These are phyloP conservation scores for Limanda limanda DNA, from an alignment of 2,113 vertebrate genomes.

Conservation along the genomic window DNA sequence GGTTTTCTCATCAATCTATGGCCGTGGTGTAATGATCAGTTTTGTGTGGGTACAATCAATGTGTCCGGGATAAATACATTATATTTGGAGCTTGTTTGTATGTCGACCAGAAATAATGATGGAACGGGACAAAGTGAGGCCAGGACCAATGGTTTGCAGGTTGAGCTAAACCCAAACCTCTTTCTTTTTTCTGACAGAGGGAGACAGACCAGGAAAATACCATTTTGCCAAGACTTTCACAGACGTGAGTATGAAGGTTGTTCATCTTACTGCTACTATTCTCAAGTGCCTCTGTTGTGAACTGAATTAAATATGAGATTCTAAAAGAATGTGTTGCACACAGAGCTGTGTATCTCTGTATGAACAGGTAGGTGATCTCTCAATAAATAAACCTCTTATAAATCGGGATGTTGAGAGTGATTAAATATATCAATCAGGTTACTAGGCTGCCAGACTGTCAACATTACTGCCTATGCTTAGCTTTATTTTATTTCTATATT, in stretches of 20 bases:
- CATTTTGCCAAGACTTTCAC: neutral
- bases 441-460: no score
- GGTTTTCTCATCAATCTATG: conserved; percentile 24
- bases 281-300: neutral
- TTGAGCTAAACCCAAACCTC: neutral
- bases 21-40: conserved; percentile 27
- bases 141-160: neutral
- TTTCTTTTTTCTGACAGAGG: conserved; percentile 14
- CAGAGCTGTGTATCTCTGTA: neutral
- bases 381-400: neutral
- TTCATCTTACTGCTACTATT: no score
- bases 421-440: no score
- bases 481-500: no score
- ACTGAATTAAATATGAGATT: neutral
- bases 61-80: conserved; percentile 14
- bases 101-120: neutral
- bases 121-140: neutral
- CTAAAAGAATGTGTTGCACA: neutral
- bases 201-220: neutral
- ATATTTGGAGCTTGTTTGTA: neutral
- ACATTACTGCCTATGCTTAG: no score
- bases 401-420: neutral
- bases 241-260: conserved; percentile 4
- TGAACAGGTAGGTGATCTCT: neutral
- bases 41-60: neutral